A percentile compares a stretch with the other conserved stretches of the same genome.
phyloP scores from a whole-genome alignment of 2,888 invertebrate genomes.

The Anthophora plumipes region DNA sequence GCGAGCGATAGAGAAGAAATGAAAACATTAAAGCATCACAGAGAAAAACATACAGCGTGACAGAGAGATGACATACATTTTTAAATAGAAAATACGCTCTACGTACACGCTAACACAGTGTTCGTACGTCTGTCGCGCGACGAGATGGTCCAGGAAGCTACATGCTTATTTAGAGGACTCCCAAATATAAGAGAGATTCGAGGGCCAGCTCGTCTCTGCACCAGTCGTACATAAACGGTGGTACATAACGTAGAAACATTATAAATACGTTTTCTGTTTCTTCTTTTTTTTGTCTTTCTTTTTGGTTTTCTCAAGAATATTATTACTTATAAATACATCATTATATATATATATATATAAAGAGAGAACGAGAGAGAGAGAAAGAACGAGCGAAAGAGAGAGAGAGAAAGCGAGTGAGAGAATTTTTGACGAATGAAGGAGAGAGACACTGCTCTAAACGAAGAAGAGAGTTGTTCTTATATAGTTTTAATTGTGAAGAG shows the following conservation, averaged over 20 bases:
- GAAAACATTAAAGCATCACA: constrained; percentile 68
- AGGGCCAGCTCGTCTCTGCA: constrained; percentile 76
- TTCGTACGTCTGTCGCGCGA: constrained; percentile 69
- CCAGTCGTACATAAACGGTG: constrained; percentile 74
- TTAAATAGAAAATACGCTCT: constrained; percentile 73
- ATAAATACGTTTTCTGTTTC: constrained; percentile 74
- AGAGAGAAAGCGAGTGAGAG: constrained; percentile 62
- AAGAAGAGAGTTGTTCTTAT: constrained; percentile 78
- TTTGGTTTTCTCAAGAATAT: constrained; percentile 81
- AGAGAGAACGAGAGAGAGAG: constrained; percentile 62
- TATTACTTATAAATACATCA: constrained; percentile 81
- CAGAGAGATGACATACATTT: constrained; percentile 72
- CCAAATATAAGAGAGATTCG: constrained; percentile 43
- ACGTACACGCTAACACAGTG: constrained; percentile 70
- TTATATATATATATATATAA: constrained; percentile 70
- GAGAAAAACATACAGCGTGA: constrained; percentile 57
- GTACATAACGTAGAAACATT: constrained; percentile 77
- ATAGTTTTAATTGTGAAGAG: constrained; percentile 79
- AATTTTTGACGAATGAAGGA: constrained; percentile 66
- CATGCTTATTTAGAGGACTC: constrained; percentile 51
- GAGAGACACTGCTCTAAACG: constrained; percentile 70
- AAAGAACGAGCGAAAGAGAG: constrained; percentile 65
- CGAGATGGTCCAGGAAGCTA: constrained; percentile 70
- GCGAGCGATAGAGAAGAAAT: constrained; percentile 24
- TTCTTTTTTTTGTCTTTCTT: constrained; percentile 65